Conservation (phyloP, 2,888 invertebrate genomes). For the Leucophora obtusa region DNA sequence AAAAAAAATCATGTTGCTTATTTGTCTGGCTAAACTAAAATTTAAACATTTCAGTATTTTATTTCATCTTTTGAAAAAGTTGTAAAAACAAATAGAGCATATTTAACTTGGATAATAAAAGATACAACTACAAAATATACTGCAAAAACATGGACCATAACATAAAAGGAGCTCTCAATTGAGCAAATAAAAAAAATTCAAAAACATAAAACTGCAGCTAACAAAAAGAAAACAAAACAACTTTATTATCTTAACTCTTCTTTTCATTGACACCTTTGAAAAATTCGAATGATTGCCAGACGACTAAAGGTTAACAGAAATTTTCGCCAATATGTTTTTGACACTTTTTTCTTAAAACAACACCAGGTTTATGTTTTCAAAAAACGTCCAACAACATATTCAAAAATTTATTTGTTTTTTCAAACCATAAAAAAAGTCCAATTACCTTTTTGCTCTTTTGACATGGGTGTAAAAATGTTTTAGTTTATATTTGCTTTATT, state of each 20-base stretch:
- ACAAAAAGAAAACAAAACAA: too few relatives aligned
- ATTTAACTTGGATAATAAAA: conserved; percentile 54
- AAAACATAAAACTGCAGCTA: neutral
- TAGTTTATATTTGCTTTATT: conserved; percentile 44
- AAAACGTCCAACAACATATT: conserved; percentile 24
- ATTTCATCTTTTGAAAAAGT: conserved; percentile 10
- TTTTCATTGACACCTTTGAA: conserved; percentile 51
- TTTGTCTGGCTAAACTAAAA: conserved; percentile 1
- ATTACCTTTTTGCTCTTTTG: conserved; percentile 50
- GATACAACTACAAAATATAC: neutral
- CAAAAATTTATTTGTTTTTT: conserved; percentile 19
- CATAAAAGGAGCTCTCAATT: conserved; percentile 33
- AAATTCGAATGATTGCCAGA: conserved; percentile 20
- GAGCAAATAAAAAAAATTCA: conserved; percentile 32
- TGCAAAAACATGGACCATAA: conserved; percentile 36
- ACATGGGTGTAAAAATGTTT: conserved; percentile 54
- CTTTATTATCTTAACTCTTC: conserved; percentile 60
- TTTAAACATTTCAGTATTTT: neutral
- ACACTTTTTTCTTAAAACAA: neutral
- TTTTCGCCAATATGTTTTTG: neutral
- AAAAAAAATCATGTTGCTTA: neutral
- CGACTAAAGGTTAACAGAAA: conserved; percentile 22
- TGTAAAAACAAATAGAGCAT: conserved; percentile 62
- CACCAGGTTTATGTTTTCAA: neutral
- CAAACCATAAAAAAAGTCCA: conserved; percentile 26